Base-by-base conservation (phyloP, 2,113 vertebrate genomes). In the Solea senegalensis region DNA sequence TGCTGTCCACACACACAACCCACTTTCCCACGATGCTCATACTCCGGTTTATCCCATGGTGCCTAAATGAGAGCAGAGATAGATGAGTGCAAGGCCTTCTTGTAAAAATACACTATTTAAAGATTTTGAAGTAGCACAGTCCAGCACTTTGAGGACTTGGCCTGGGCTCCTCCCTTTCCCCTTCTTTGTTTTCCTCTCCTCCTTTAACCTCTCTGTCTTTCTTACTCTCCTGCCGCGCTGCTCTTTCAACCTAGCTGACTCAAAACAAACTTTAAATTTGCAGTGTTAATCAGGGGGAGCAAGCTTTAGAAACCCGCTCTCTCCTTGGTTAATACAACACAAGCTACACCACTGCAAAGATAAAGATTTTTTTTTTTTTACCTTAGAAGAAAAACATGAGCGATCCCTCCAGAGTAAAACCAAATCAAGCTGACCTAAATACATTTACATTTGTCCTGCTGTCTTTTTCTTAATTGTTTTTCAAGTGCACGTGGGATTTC, bases 111-210 rank as follows among this genome's bases (percentile, higher is more conserved):
- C 78, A 81, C 91, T 93, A 92, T 92, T 91, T 93, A 89, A 90
- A 89, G 90, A 87, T 84, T 71, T 78, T 83, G 90, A 92, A 91
- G 78, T 91, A 82, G 90, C 91, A 86, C 91, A 91, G 74, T 74
- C 80, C 68, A 11, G 71, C 69, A 57, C 81, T 91, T 90, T 79
- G 71, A 90, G 87, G 83, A 90, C 88, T 86, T 66, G 60, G 89
- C 91, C 84, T 14, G 14, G 64, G 60, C 77, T 83, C 68, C 72
- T 69, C 71, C 40, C 70, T 44, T 48, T 73, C 49, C 53, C 54
- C 74, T 59, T 45, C 65, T 61, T 60, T 72, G 65, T 59, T 34
- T 14, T 52, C 78, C 57, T 52, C 61, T 62, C 81, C 51, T 72
- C 21, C 5, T 34, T 34, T 34, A 34, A 34, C 40, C 52, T 56